A percentile compares a stretch with the other conserved stretches of the same genome.
Conservation (phyloP, 2,797 vertebrate genomes). For the Acridotheres tristis region DNA sequence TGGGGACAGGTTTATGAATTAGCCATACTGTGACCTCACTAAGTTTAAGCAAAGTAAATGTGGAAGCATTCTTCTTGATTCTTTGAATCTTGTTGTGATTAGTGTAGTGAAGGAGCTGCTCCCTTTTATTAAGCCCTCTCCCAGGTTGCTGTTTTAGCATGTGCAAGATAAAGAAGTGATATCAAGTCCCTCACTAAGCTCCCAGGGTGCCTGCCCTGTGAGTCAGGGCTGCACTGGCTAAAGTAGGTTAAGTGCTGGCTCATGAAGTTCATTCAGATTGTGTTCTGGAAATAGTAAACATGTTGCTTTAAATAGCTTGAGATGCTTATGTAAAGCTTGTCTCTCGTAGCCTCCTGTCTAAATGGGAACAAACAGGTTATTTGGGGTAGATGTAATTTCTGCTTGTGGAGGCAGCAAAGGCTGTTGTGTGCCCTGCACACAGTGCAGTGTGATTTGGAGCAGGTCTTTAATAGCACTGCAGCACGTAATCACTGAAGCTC, state of each 20-base stretch:
- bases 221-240: neutral
- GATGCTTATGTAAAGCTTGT: slow-evolving; percentile 35
- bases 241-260: slow-evolving; percentile 36
- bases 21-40: neutral
- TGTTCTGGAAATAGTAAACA: slow-evolving; percentile 21
- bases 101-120: neutral
- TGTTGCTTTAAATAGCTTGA: slow-evolving; percentile 42
- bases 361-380: slow-evolving; percentile 20
- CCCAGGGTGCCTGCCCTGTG: neutral
- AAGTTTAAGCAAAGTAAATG: neutral
- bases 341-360: neutral
- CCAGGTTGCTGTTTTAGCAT: neutral
- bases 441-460: neutral
- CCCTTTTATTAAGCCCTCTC: neutral
- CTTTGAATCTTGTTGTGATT: neutral
- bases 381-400: neutral
- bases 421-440: neutral
- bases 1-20: neutral
- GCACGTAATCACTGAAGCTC: neutral
- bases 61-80: neutral
- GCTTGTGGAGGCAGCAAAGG: neutral
- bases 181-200: neutral
- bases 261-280: slow-evolving; percentile 22
- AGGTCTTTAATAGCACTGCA: neutral
- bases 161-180: neutral